phyloP scores from a whole-genome alignment of 2,113 vertebrate genomes.

The Trematocara marginatum region DNA sequence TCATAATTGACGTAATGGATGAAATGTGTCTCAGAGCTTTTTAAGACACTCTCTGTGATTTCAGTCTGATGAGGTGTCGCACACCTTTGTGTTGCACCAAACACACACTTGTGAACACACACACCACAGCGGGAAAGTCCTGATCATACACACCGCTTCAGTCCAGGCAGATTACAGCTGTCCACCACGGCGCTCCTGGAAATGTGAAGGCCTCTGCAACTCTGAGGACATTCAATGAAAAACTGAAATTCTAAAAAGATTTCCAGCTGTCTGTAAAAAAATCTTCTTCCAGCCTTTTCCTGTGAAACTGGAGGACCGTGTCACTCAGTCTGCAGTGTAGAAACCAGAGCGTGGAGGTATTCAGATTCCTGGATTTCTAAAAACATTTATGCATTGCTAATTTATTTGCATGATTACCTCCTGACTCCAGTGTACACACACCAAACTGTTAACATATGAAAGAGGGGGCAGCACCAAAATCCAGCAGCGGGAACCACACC shows the following conservation, averaged over 20 bases:
- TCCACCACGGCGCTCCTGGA: neutral
- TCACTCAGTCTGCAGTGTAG: neutral
- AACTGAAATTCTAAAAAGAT: neutral
- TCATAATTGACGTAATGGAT: constrained; percentile 90
- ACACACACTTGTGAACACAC: neutral
- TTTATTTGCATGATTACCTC: neutral
- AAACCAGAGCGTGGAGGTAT: neutral
- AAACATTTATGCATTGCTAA: neutral
- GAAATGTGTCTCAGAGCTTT: constrained; percentile 82
- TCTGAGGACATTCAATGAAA: neutral
- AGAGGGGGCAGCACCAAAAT: neutral
- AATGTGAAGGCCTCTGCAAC: neutral
- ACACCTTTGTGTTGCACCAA: constrained; percentile 76
- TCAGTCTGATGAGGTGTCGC: constrained; percentile 80
- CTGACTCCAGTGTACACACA: neutral
- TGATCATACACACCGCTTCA: neutral
- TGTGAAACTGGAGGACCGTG: neutral
- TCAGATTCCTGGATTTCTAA: neutral
- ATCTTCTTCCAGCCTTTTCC: neutral
- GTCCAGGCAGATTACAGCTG: rapidly evolving
- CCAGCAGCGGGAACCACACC: neutral
- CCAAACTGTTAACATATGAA: neutral
- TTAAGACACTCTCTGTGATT: constrained; percentile 76
- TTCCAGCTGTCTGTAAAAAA: neutral
- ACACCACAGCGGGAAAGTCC: neutral